Base-by-base conservation (phyloP, 37 sponge, comb jelly and placozoan genomes). In the Beroe ovata region DNA sequence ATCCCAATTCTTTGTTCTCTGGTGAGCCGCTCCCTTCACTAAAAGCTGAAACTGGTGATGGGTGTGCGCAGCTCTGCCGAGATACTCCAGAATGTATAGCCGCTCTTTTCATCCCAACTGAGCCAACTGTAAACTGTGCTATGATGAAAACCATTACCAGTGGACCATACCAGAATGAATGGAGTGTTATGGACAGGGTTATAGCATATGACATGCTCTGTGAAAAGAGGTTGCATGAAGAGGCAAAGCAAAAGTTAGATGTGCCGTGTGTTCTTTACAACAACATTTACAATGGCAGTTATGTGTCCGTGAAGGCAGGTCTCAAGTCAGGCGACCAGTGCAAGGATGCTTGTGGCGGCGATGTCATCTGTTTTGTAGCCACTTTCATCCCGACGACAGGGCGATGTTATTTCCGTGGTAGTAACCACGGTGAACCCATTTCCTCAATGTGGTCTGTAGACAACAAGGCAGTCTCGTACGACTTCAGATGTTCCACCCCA, bases 361-460 rank as follows among this genome's bases (percentile, higher is more conserved):
- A 1, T 4, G 4, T 11, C 1, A 18, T 3, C 2, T 66, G 69
- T 66, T 37, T 66, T 1, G 69, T 66, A 19, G 69, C 35, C 1
- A 66, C 69, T 30, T 66, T 29, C 36, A 32, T 66, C 34, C 4
- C 69, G 0, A 32, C 36, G 8, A 33, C 35, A 2, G 16, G 34
- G 36, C 29, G 35, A 18, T 66, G 69, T 32, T 66, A 66, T 16
- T 30, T 66, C 16, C 1, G 69, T 34, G 69, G 30, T 16, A 33
- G 16, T 14, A 66, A 26, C 2, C 69, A 66, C 69, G 69, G 69
- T 18, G 35, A 66, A 18, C 16, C 30, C 2, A 37, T 34, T 4
- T 29, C 69, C 25, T 66, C 69, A 1, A 66, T 30, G 35, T 66
- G 69, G 69, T 34, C 69, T 26, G 35, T 66, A 4, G 69, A 66